Conservation (phyloP, 2,888 invertebrate species). For the Arenicola marina region DNA sequence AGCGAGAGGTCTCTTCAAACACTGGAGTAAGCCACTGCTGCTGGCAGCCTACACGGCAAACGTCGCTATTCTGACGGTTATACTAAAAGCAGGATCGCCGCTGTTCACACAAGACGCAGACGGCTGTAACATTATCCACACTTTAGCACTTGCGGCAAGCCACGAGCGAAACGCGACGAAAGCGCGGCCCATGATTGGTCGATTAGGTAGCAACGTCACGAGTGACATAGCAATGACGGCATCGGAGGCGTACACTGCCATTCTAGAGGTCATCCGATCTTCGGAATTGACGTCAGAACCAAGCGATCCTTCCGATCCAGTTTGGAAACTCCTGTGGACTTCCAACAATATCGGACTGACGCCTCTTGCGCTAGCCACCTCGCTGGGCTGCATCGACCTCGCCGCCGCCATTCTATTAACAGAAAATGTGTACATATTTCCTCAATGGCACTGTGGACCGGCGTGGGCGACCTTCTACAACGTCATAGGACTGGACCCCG, state of each 20-base stretch:
- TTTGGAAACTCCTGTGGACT: background rate
- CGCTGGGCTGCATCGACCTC: background rate
- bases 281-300: background rate
- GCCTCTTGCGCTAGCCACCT: background rate
- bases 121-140: background rate
- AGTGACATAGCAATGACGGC: too few species aligned
- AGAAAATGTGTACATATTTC: conserved; percentile 9
- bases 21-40: background rate
- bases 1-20: background rate
- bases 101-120: background rate
- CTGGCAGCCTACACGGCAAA: background rate
- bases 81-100: too few species aligned
- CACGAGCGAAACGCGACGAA: too few species aligned
- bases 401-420: background rate
- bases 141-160: background rate
- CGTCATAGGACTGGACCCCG: conserved; percentile 1
- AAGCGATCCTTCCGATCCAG: background rate
- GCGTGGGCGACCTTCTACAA: background rate
- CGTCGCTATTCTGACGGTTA: background rate
- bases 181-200: too few species aligned
- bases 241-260: background rate
- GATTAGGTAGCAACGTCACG: too few species aligned
- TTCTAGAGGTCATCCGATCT: background rate
- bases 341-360: background rate
- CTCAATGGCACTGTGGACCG: conserved; percentile 1